These are phyloP conservation scores for Bufo gargarizans DNA, from an alignment of 2,113 vertebrate genomes.

Conservation along the genomic window DNA sequence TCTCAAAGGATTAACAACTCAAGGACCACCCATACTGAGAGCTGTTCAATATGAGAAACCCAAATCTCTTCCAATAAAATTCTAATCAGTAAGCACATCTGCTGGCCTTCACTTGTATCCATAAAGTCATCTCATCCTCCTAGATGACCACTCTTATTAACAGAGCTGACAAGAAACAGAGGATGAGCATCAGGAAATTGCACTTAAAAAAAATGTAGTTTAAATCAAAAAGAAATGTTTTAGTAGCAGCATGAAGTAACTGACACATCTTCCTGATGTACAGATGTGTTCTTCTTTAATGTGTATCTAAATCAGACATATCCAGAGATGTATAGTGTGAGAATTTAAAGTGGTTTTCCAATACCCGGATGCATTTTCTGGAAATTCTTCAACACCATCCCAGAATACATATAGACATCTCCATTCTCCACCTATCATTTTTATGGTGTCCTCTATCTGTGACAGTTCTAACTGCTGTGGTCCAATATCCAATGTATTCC, in stretches of 20 bases:
- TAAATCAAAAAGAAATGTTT: conserved; percentile 1
- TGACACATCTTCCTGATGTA: not conserved
- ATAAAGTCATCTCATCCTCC: conserved; percentile 43
- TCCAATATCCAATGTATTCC: too few species aligned
- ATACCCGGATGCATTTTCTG: too few species aligned
- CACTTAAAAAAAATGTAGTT: not conserved
- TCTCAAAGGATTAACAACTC: conserved; percentile 7
- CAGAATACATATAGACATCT: too few species aligned
- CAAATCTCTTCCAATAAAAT: conserved; percentile 50
- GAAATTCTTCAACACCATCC: too few species aligned
- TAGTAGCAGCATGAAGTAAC: not conserved
- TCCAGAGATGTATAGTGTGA: too few species aligned
- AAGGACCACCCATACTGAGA: conserved; percentile 42
- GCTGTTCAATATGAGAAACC: conserved; percentile 15
- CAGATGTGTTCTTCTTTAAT: not conserved
- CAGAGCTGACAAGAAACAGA: not conserved
- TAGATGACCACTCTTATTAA: conserved; percentile 7
- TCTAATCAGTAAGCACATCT: conserved; percentile 48
- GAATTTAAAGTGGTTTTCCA: too few species aligned
- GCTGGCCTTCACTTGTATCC: conserved; percentile 33
- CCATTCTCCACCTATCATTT: too few species aligned
- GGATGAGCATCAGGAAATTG: conserved; percentile 3
- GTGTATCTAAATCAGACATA: too few species aligned
- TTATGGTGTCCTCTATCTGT: too few species aligned
- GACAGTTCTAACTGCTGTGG: too few species aligned